Evolutionary conservation across 2,888 invertebrate species (phyloP).

Genomic region (Balanococcus diminutus): DNA sequence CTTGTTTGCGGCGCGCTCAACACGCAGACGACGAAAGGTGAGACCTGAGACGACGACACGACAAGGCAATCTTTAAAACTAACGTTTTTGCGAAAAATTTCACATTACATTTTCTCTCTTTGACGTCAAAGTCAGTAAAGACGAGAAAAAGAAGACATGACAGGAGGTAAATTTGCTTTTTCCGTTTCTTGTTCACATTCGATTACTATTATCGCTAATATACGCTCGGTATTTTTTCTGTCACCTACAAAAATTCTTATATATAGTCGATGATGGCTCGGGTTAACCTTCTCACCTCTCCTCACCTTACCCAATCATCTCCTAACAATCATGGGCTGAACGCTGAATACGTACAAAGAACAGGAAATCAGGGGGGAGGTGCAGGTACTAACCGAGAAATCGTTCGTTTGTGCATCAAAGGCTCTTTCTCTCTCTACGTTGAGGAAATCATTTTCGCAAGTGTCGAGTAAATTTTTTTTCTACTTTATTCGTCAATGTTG

Average conservation of each 20-base stretch:
- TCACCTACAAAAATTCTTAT: slow-evolving; percentile 20
- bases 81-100: slow-evolving; percentile 35
- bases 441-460: not conserved
- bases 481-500: not conserved
- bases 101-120: slow-evolving; percentile 20
- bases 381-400: not conserved
- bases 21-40: not conserved
- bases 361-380: no score
- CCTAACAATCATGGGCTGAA: no score
- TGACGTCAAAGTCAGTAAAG: slow-evolving; percentile 33
- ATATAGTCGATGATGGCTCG: not conserved
- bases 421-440: not conserved
- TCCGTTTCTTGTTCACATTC: slow-evolving; percentile 33
- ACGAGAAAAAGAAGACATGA: slow-evolving; percentile 31
- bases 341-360: no score
- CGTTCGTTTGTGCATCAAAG: not conserved
- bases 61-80: slow-evolving; percentile 25
- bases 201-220: slow-evolving; percentile 37
- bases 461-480: not conserved
- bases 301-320: no score
- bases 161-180: slow-evolving; percentile 38
- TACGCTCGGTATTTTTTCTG: slow-evolving; percentile 20
- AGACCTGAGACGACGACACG: not conserved
- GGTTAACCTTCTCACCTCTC: not conserved
- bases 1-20: not conserved